phyloP scores from a whole-genome alignment of 2,888 invertebrate species.

The Aricia artaxerxes region DNA sequence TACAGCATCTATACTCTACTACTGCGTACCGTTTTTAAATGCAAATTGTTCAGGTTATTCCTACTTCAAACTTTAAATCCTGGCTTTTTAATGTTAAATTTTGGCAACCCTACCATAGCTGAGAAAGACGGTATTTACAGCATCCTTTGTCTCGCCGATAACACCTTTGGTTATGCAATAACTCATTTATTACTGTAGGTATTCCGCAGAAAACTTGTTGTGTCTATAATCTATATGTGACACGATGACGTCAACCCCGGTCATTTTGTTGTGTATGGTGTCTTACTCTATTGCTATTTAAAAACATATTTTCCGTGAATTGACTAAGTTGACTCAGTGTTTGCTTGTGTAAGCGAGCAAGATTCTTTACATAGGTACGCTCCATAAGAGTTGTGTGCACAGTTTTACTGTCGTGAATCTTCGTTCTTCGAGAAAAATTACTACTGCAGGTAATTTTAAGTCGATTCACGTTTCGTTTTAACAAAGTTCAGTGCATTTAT shows the following conservation, averaged over 20 bases:
- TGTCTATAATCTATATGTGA: slow-evolving; percentile 15
- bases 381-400: slow-evolving; percentile 15
- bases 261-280: slow-evolving; percentile 39
- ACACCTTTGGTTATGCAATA: slow-evolving; percentile 4
- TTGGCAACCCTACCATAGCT: background rate
- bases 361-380: slow-evolving; percentile 26
- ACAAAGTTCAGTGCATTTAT: slow-evolving; percentile 61
- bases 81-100: background rate
- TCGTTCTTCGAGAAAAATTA: slow-evolving; percentile 26
- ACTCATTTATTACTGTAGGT: slow-evolving; percentile 10
- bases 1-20: background rate
- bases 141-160: slow-evolving; percentile 20
- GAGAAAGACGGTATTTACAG: background rate
- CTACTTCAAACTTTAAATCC: background rate
- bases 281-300: slow-evolving; percentile 55
- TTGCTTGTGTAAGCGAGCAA: slow-evolving; percentile 49
- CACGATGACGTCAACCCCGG: slow-evolving; percentile 38
- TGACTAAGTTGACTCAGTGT: slow-evolving; percentile 66
- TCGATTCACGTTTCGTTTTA: slow-evolving; percentile 39
- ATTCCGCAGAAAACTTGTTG: background rate
- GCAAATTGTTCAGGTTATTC: background rate
- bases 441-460: background rate
- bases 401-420: slow-evolving; percentile 27
- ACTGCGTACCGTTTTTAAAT: too few species aligned
- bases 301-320: slow-evolving; percentile 48